A percentile compares a stretch with the other conserved stretches of the same genome.
phyloP scores from a whole-genome alignment of 2,113 vertebrate species.

The Grallaria varia region DNA sequence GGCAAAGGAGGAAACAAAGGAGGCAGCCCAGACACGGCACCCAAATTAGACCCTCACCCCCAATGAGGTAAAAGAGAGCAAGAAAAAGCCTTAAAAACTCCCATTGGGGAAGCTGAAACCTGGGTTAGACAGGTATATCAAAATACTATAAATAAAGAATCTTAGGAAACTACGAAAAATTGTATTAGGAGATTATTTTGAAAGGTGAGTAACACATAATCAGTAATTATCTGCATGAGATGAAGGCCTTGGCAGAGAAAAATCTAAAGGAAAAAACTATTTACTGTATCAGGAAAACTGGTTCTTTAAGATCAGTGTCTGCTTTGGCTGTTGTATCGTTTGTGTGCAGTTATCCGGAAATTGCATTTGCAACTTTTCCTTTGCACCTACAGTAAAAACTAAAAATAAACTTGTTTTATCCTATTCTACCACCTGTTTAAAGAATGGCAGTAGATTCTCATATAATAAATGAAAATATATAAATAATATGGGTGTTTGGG shows the following conservation, averaged over 20 bases:
- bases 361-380: not conserved
- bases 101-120: not conserved
- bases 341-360: not conserved
- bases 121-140: not conserved
- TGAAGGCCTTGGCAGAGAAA: not conserved
- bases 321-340: not conserved
- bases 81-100: not conserved
- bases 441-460: not conserved
- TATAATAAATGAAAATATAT: not conserved
- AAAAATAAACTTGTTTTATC: not conserved
- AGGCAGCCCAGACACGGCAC: not conserved
- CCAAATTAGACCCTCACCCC: not conserved
- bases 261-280: not conserved
- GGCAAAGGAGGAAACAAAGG: not conserved
- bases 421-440: not conserved
- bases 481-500: not conserved
- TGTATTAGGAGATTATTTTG: not conserved
- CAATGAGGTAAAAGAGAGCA: accelerated
- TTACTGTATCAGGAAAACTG: not conserved
- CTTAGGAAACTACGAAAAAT: not conserved
- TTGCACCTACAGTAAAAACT: not conserved
- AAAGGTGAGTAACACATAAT: not conserved
- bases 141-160: not conserved
- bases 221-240: not conserved
- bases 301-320: not conserved